phyloP scores from a whole-genome alignment of 2,113 vertebrate genomes.

The Chroicocephalus ridibundus region DNA sequence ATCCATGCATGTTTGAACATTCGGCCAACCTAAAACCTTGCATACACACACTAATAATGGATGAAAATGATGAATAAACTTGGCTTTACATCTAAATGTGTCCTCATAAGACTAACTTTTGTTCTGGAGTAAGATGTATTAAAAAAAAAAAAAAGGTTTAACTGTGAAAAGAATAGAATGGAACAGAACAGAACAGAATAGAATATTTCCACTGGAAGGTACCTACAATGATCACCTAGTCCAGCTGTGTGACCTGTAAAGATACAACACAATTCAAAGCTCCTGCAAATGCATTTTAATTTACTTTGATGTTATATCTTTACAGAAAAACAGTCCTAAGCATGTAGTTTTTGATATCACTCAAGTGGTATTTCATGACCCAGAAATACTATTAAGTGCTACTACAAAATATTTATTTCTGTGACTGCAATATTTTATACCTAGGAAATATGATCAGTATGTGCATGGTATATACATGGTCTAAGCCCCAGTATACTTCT shows the following conservation, averaged over 20 bases:
- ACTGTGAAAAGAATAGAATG: not conserved
- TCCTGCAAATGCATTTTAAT: not conserved
- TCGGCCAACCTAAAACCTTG: not conserved
- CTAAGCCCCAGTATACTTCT: not conserved
- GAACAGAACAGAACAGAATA: not conserved
- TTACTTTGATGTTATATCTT: not conserved
- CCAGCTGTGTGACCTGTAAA: not conserved
- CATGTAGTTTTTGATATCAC: not conserved
- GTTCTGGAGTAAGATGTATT: not conserved
- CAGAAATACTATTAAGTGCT: not conserved
- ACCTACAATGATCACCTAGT: no score
- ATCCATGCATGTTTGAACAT: not conserved
- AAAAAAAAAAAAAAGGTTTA: not conserved
- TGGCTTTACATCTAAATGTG: not conserved
- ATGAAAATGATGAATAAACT: not conserved
- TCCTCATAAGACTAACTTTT: not conserved
- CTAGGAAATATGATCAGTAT: not conserved
- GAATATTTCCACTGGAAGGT: not conserved
- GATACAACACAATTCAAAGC: not conserved
- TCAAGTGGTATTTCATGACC: not conserved
- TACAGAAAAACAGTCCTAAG: not conserved
- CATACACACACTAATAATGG: not conserved
- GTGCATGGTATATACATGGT: not conserved
- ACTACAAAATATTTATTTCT: not conserved
- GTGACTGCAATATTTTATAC: not conserved